These are phyloP conservation scores for Rhinella marina DNA, from an alignment of 2,797 vertebrate species.

Conservation along the genomic window DNA sequence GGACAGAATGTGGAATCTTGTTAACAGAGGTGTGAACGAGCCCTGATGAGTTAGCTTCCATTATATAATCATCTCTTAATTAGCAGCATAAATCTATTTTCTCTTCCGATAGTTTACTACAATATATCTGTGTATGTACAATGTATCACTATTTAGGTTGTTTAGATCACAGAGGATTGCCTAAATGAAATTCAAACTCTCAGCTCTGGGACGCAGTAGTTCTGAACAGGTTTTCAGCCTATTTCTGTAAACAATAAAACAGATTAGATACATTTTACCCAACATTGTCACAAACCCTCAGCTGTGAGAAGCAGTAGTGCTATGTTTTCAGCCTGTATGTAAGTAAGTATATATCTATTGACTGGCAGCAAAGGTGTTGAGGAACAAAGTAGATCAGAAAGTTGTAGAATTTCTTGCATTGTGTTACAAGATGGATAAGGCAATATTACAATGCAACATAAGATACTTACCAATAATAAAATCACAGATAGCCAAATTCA, in stretches of 20 bases:
- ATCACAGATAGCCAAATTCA: constrained; percentile 90
- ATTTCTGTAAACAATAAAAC: not conserved
- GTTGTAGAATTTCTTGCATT: not conserved
- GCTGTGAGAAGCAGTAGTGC: not conserved
- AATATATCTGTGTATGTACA: too few species aligned
- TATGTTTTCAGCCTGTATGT: not conserved
- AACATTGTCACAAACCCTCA: too few species aligned
- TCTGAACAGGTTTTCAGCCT: not conserved
- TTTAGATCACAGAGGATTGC: too few species aligned
- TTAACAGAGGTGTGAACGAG: too few species aligned
- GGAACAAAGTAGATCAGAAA: not conserved
- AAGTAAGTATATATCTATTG: not conserved
- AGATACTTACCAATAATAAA: constrained; percentile 84
- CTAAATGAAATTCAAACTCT: too few species aligned
- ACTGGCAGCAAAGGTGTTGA: not conserved
- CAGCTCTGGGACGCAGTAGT: not conserved
- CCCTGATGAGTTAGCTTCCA: too few species aligned
- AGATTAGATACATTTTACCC: too few species aligned
- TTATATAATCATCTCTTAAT: too few species aligned
- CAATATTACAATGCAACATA: not conserved
- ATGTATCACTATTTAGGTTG: too few species aligned
- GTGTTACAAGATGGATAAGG: not conserved
- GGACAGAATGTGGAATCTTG: too few species aligned
- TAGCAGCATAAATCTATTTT: too few species aligned
- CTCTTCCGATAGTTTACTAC: too few species aligned